A percentile compares a stretch with the other conserved stretches of the same genome.
phyloP scores from a whole-genome alignment of 2,113 vertebrate species.

The Tauraco erythrolophus region DNA sequence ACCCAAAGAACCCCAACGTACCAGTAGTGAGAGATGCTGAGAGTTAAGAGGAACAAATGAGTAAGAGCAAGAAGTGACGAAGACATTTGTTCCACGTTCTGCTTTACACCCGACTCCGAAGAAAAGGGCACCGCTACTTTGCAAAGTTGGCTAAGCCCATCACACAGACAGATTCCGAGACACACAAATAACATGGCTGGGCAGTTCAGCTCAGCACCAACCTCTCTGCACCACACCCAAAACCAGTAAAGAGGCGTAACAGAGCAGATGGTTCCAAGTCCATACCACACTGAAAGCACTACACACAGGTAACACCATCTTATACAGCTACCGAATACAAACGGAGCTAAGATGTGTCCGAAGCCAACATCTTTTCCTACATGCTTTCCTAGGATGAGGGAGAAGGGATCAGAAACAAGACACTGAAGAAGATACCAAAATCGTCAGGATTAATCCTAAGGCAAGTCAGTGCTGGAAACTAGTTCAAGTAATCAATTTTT shows the following conservation, averaged over 20 bases:
- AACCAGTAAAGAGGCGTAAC: neutral
- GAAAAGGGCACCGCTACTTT: too few relatives aligned
- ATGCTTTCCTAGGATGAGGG: neutral
- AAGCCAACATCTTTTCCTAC: neutral
- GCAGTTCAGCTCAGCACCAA: too few relatives aligned
- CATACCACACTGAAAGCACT: too few relatives aligned
- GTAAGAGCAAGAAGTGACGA: neutral
- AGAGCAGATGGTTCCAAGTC: neutral
- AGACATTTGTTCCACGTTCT: neutral
- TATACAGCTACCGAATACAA: fast-evolving
- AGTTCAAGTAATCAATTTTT: neutral
- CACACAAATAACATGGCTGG: too few relatives aligned
- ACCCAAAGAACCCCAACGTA: neutral
- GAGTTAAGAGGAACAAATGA: neutral
- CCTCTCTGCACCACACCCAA: too few relatives aligned
- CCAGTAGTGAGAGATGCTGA: neutral
- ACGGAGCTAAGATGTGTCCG: fast-evolving
- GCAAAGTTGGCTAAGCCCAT: too few relatives aligned
- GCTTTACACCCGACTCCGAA: too few relatives aligned
- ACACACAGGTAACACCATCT: neutral
- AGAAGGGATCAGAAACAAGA: neutral
- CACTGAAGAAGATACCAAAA: neutral
- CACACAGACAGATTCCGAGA: too few relatives aligned
- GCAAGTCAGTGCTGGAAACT: neutral
- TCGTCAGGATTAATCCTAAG: neutral